Evolutionary conservation across 1,140 invertebrate genomes (phyloP), one percentile per base, ranked within the genome.

Genomic region (Zophobas atratus): DNA sequence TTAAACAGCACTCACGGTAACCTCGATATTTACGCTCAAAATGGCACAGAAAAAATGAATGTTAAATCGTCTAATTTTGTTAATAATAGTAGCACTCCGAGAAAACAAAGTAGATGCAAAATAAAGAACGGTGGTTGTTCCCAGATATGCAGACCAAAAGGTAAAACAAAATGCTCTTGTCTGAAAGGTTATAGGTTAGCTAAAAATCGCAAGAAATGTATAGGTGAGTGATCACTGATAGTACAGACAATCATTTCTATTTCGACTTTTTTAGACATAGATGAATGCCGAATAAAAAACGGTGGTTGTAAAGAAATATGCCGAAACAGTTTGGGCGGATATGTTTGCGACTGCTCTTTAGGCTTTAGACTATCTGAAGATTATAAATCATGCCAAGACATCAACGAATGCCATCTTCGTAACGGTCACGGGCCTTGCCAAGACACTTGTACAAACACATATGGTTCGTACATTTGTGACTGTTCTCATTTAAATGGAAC

Each of bases 331-430:
- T 88, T 88, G 1, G 94, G 94, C 1, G 90, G 89, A n/a, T 96
- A 94, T 84, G 87, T 86, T 1, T 96, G 94, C 83, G 88, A 92
- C 73, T 96, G 95, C 84, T 94, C 93, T n/a, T 86, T 88, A 70
- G 94, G 94, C 6, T 95, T 90, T 84, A 88, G 89, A 3, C 83
- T 92, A 34, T 90, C 87, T 83, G 88, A 87, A 4, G 90, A 92
- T 84, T 80, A 81, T 0, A 88, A 88, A 70, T 87, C 82, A 5
- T 89, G 89, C 83, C 88, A 89, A 86, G 93, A 97, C 86, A 90
- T 96, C 77, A 92, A 97, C 86, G 95, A 97, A 86, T 97, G 96
- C 82, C 81, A 86, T 79, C 87, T 89, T 71, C 90, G 91, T 43
- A 94, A 94, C 83, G 93, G 92, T 1, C 92, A 92, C 77, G 92